These are phyloP conservation scores for Otocyon megalotis DNA, from an alignment of 2,113 vertebrate genomes.

Conservation along the genomic window DNA sequence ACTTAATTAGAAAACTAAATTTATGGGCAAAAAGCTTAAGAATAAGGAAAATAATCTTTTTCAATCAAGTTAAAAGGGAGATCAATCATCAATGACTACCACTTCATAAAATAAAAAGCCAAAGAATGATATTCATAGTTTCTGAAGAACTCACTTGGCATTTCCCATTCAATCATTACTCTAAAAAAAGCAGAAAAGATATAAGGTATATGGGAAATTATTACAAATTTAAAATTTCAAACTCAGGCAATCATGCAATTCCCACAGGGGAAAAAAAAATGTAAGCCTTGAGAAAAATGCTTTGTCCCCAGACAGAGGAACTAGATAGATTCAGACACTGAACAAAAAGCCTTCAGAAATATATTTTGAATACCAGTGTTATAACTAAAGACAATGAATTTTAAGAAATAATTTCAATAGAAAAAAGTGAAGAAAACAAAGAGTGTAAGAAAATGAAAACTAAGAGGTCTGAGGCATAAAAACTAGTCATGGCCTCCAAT, in stretches of 20 bases:
- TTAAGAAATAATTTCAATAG: not conserved
- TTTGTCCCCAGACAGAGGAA: not conserved
- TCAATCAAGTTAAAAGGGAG: not conserved
- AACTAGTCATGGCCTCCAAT: not conserved
- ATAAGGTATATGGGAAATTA: not conserved
- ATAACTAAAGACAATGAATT: not conserved
- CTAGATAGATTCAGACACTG: not conserved
- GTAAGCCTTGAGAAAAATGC: not conserved
- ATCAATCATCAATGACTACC: not conserved
- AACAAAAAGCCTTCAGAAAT: not conserved
- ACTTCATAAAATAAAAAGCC: not conserved
- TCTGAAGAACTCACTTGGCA: not conserved
- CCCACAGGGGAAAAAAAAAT: not conserved
- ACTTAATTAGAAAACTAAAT: constrained; percentile 16
- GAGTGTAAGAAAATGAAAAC: not conserved
- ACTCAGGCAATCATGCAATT: not conserved
- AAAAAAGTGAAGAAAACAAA: not conserved
- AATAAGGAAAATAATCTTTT: constrained; percentile 12
- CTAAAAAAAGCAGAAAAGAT: not conserved
- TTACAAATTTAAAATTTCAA: not conserved
- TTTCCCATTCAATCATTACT: not conserved
- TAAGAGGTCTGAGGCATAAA: not conserved
- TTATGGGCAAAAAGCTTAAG: not conserved
- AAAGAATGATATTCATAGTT: not conserved
- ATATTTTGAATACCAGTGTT: not conserved